A percentile compares a stretch with the other conserved stretches of the same genome.
Conservation (phyloP, 2,888 invertebrate genomes). For the Cheilosia variabilis region DNA sequence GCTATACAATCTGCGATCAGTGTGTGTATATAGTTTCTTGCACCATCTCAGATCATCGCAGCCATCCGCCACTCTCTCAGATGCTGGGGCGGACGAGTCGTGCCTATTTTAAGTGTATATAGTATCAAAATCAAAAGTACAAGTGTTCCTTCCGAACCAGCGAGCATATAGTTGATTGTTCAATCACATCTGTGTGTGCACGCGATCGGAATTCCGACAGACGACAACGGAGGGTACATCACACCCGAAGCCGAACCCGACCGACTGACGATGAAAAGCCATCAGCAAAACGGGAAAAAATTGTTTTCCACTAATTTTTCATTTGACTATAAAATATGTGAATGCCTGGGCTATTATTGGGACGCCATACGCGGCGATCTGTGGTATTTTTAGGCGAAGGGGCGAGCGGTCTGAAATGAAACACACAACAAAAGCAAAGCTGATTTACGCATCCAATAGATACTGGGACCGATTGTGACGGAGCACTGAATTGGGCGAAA, state of each 20-base stretch:
- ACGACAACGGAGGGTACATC: conserved; percentile 27
- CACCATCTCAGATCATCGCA: conserved; percentile 57
- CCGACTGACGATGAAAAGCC: conserved; percentile 58
- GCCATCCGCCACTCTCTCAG: conserved; percentile 13
- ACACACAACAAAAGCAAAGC: conserved; percentile 32
- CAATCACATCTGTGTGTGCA: conserved; percentile 57
- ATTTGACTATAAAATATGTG: conserved; percentile 75
- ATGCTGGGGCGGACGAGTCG: conserved; percentile 43
- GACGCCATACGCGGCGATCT: conserved; percentile 72
- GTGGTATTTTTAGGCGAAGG: conserved; percentile 69
- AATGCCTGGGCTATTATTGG: conserved; percentile 71
- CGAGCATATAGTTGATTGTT: conserved; percentile 68
- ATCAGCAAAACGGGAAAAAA: conserved; percentile 70
- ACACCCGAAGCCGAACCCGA: conserved; percentile 26
- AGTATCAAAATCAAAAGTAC: conserved; percentile 59
- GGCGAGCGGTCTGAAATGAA: conserved; percentile 51
- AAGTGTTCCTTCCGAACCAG: conserved; percentile 62
- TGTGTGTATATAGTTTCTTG: conserved; percentile 35
- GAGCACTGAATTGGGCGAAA: conserved; percentile 52
- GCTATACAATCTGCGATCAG: conserved; percentile 50
- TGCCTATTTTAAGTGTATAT: conserved; percentile 52
- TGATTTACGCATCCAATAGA: conserved; percentile 71
- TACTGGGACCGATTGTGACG: conserved; percentile 33
- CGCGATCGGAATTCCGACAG: conserved; percentile 61
- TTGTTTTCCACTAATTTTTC: conserved; percentile 72